A percentile compares a stretch with the other conserved stretches of the same genome.
These are phyloP conservation scores for Hirundo rustica DNA, from an alignment of 2,797 vertebrate genomes.

Conservation along the genomic window DNA sequence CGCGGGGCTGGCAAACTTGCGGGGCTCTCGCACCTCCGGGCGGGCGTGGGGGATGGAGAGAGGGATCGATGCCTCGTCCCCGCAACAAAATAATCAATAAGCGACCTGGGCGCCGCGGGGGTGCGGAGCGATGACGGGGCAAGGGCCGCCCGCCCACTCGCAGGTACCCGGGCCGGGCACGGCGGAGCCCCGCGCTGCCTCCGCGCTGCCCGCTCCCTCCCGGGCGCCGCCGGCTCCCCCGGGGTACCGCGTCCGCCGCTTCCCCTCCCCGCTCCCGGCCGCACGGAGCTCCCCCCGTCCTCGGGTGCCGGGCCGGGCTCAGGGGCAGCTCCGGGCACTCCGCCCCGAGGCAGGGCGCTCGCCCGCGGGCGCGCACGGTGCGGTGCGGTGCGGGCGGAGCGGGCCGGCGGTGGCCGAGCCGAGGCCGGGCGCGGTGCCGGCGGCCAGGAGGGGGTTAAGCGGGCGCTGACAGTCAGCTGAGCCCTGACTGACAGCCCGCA, in stretches of 20 bases:
- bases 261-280: neutral
- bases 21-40: neutral
- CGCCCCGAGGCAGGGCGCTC: neutral
- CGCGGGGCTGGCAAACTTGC: neutral
- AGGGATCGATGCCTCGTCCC: neutral
- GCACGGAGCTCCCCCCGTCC: neutral
- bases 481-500: conserved; percentile 87
- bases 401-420: neutral
- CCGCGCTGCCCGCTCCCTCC: neutral
- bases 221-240: neutral
- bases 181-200: neutral
- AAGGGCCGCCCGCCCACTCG: neutral
- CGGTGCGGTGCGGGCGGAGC: neutral
- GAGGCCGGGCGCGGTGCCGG: neutral
- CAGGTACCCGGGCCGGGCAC: neutral
- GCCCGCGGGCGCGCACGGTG: neutral
- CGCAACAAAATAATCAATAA: neutral
- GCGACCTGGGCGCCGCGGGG: neutral
- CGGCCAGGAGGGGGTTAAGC: conserved; percentile 43
- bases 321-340: neutral
- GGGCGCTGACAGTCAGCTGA: conserved; percentile 96
- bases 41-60: neutral
- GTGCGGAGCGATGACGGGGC: neutral
- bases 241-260: neutral
- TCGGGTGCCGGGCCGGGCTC: neutral